Base-by-base conservation (phyloP, 1,140 invertebrate species). In the Ceratoteleas bidentatus region DNA sequence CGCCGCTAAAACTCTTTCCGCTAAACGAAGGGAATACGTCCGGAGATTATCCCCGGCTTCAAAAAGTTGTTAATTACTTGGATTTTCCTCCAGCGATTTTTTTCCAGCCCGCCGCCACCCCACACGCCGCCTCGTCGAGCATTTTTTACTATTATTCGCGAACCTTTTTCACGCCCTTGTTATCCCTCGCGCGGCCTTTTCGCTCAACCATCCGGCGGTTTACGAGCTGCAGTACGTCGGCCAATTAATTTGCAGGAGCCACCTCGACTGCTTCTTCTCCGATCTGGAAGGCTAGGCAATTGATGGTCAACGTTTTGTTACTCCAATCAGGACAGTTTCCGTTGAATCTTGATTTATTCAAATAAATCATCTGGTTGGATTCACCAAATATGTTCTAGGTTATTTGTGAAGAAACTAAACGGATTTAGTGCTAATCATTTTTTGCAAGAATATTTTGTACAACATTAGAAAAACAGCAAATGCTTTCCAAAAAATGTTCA, bases 41-140 rank as follows among this genome's bases (percentile, higher is more conserved):
- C 88, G 84, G 89, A 90, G 90, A 91, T 91, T 90, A 91, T 91
- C 90, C 89, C 85, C 70, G 85, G 90, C 88, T 91, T 90, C 87
- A 91, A 92, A 91, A 92, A 92, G 90, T 92, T 92, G 90, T 91
- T 91, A 91, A 91, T 91, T 91, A 91, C 90, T 91, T 91, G 90
- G 88, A 90, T 90, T 90, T 73, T 90, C 80, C 86, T 87, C 87
- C 81, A 83, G 75, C 83, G 73, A 81, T 85, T 84, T 84, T 76
- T 24, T 24, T 24, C 24, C 79, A 64, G 69, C 38, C 61, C 58
- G 64, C 56, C 64, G 38, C 75, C 69, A 24, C 24, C 24, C 24
- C 24, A 24, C 24, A 24, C 24, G 24, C 24, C 24, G 24, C 24
- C 24, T 24, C 24, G 24, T 24, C 24, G 24, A 24, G 40, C 40